These are phyloP conservation scores for Callithrix jacchus DNA, from an alignment of 2,113 vertebrate species.

Conservation along the genomic window DNA sequence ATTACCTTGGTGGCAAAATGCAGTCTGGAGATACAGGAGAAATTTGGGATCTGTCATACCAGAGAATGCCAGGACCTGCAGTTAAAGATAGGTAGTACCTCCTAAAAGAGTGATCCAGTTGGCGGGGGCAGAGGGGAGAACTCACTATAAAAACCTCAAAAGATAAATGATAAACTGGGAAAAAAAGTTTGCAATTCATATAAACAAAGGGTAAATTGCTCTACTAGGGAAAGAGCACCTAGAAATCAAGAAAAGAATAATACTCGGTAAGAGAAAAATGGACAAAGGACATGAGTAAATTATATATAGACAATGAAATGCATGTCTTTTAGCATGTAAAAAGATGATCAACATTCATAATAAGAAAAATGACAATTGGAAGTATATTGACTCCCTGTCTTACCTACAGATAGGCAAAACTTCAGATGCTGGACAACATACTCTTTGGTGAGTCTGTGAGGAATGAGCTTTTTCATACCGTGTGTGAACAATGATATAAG, in stretches of 20 bases:
- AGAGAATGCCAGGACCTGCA: slow-evolving; percentile 62
- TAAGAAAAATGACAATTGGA: slow-evolving; percentile 8
- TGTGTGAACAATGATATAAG: not conserved
- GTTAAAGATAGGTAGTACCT: slow-evolving; percentile 51
- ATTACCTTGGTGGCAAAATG: slow-evolving; percentile 66
- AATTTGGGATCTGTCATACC: slow-evolving; percentile 47
- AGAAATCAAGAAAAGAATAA: not conserved
- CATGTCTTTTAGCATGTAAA: not conserved
- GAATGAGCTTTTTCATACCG: not conserved
- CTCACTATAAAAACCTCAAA: not conserved
- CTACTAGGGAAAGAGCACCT: not conserved
- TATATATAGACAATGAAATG: not conserved
- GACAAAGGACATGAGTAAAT: not conserved
- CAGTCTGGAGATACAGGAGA: slow-evolving; percentile 59
- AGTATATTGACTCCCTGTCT: not conserved
- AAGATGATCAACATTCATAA: slow-evolving; percentile 8
- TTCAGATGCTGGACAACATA: not conserved
- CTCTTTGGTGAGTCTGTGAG: not conserved
- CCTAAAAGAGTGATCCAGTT: not conserved
- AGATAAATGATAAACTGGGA: not conserved
- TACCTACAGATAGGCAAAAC: not conserved
- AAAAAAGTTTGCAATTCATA: not conserved
- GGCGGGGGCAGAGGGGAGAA: not conserved
- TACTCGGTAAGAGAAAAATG: not conserved
- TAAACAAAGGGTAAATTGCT: not conserved